These are phyloP conservation scores for Aphrocallistes beatrix DNA, from an alignment of 37 sponge, comb jelly and placozoan genomes.

Conservation along the genomic window DNA sequence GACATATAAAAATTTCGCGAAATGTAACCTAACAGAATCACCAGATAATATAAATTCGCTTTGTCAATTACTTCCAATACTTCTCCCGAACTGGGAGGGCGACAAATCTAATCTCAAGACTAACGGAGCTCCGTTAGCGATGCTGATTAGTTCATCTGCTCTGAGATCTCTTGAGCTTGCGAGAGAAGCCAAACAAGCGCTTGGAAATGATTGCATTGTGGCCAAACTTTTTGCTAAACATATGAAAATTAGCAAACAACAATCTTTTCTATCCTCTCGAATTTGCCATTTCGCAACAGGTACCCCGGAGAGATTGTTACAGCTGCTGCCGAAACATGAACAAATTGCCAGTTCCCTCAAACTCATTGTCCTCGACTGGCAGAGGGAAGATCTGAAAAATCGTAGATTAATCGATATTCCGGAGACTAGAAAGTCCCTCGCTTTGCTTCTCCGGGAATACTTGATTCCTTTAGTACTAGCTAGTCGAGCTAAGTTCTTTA, in stretches of 20 bases:
- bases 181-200: not conserved
- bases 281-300: not conserved
- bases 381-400: not conserved
- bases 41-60: not conserved
- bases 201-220: not conserved
- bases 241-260: not conserved
- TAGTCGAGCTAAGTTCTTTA: not conserved
- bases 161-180: not conserved
- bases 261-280: not conserved
- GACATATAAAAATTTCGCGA: not conserved
- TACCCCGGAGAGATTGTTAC: not conserved
- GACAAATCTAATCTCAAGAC: not conserved
- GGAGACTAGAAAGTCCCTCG: not conserved
- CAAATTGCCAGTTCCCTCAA: not conserved
- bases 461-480: not conserved
- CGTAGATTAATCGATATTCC: not conserved
- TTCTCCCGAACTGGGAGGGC: not conserved
- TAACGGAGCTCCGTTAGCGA: not conserved
- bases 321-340: not conserved
- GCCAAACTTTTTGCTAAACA: constrained; percentile 7
- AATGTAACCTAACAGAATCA: not conserved
- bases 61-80: not conserved
- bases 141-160: not conserved
- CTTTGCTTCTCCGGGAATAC: not conserved
- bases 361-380: not conserved